Evolutionary conservation across 2,797 vertebrate species (phyloP).

Genomic region (Pipistrellus kuhlii): DNA sequence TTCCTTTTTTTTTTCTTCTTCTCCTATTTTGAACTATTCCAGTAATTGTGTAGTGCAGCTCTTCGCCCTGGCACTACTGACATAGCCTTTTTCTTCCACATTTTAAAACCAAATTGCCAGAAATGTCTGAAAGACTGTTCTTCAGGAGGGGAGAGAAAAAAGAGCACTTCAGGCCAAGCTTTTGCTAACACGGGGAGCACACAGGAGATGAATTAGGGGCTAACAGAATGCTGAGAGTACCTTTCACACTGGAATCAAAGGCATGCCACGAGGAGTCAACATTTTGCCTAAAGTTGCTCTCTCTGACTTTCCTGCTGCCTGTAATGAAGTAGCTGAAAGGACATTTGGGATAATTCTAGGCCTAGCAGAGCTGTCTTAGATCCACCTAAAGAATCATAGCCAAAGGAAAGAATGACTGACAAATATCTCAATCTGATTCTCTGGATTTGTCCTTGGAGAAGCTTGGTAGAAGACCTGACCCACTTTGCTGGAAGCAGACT

Average conservation of each 20-base stretch:
- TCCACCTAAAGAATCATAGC: constrained; percentile 64
- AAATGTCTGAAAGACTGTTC: constrained; percentile 61
- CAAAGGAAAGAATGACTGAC: constrained; percentile 22
- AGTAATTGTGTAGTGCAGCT: neutral
- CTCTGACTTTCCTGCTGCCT: constrained; percentile 7
- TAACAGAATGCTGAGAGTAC: constrained; percentile 47
- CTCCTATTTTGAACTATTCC: constrained; percentile 42
- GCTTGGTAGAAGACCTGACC: neutral
- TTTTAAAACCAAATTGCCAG: constrained; percentile 72
- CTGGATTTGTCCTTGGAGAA: neutral
- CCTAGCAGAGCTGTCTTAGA: constrained; percentile 46
- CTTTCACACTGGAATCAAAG: constrained; percentile 60
- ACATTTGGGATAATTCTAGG: constrained; percentile 55
- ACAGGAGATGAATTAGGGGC: constrained; percentile 45
- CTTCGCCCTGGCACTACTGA: neutral
- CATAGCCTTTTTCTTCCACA: constrained; percentile 58
- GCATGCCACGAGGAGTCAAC: constrained; percentile 10
- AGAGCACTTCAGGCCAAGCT: constrained; percentile 28
- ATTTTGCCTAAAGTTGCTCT: constrained; percentile 65
- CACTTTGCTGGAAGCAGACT: neutral
- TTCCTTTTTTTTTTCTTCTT: neutral
- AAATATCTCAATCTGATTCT: constrained; percentile 44
- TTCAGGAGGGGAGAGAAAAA: neutral
- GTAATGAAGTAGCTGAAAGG: constrained; percentile 62
- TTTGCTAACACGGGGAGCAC: constrained; percentile 55